These are phyloP conservation scores for Xiphophorus couchianus DNA, from an alignment of 2,113 vertebrate genomes.

Conservation along the genomic window DNA sequence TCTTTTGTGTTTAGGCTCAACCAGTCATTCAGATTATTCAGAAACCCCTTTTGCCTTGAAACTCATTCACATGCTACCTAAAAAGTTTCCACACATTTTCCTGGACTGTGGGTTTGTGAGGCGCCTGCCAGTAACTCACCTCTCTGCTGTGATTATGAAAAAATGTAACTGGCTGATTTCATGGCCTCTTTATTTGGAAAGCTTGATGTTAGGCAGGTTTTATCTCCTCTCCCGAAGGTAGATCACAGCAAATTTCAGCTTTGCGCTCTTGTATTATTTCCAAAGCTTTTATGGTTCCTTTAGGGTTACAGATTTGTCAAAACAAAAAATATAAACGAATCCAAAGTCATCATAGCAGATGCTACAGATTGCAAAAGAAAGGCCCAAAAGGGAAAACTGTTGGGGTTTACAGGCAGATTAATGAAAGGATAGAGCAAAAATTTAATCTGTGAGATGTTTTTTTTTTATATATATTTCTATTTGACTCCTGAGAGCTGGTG, in stretches of 20 bases:
- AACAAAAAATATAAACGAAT: slow-evolving; percentile 42
- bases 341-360: slow-evolving; percentile 61
- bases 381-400: slow-evolving; percentile 23
- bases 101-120: slow-evolving; percentile 28
- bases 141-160: slow-evolving; percentile 46
- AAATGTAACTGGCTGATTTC: slow-evolving; percentile 59
- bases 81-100: slow-evolving; percentile 7
- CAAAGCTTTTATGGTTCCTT: slow-evolving; percentile 56
- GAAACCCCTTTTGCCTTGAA: slow-evolving; percentile 22
- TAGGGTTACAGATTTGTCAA: slow-evolving; percentile 46
- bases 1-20: slow-evolving; percentile 16
- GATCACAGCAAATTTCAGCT: slow-evolving; percentile 68
- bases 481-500: slow-evolving; percentile 13
- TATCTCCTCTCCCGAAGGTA: slow-evolving; percentile 73
- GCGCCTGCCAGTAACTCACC: slow-evolving; percentile 41
- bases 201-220: slow-evolving; percentile 73
- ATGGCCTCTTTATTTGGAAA: slow-evolving; percentile 60
- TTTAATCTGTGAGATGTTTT: too few relatives aligned
- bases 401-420: not conserved
- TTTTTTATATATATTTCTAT: not conserved
- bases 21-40: slow-evolving; percentile 21
- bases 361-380: slow-evolving; percentile 38
- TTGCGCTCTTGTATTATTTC: slow-evolving; percentile 59
- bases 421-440: slow-evolving; percentile 2
- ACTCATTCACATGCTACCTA: slow-evolving; percentile 9